A percentile compares a stretch with the other conserved stretches of the same genome.
phyloP scores from a whole-genome alignment of 2,888 invertebrate genomes.

The Ochropleura plecta region DNA sequence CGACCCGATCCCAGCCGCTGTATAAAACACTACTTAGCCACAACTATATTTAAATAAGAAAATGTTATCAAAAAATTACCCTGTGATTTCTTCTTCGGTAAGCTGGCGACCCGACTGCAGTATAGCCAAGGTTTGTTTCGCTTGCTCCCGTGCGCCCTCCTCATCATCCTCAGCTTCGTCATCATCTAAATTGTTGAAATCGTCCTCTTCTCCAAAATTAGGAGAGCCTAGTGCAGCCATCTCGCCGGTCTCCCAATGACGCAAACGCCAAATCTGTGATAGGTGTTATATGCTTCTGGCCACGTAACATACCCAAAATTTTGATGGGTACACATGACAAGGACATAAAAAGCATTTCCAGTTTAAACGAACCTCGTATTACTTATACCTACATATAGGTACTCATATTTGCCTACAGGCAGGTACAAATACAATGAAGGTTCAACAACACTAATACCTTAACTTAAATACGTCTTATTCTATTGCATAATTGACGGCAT shows the following conservation, averaged over 20 bases:
- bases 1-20: not conserved
- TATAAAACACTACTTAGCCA: not conserved
- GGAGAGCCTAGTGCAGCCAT: conserved; percentile 71
- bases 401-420: not conserved
- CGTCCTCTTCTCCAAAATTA: conserved; percentile 76
- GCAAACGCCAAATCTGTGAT: conserved; percentile 78
- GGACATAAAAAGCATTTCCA: not conserved
- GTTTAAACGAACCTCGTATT: not conserved
- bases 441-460: not conserved
- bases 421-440: not conserved
- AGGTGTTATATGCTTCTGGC: not conserved
- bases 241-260: conserved; percentile 83
- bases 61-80: conserved; percentile 65
- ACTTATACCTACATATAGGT: too few relatives aligned
- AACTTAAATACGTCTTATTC: too few relatives aligned
- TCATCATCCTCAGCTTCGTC: conserved; percentile 80
- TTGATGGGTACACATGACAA: not conserved
- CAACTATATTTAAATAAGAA: not conserved
- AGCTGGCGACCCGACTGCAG: conserved; percentile 78
- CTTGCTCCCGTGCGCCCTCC: conserved; percentile 75
- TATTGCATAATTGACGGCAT: too few relatives aligned
- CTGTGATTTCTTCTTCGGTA: conserved; percentile 81
- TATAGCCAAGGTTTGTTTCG: conserved; percentile 75
- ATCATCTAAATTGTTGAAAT: conserved; percentile 64
- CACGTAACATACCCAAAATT: not conserved